Percentiles rank a stretch among this genome's conserved stretches.
These are phyloP conservation scores for Calameuta pallipes DNA, from an alignment of 2,888 invertebrate genomes.

Conservation along the genomic window DNA sequence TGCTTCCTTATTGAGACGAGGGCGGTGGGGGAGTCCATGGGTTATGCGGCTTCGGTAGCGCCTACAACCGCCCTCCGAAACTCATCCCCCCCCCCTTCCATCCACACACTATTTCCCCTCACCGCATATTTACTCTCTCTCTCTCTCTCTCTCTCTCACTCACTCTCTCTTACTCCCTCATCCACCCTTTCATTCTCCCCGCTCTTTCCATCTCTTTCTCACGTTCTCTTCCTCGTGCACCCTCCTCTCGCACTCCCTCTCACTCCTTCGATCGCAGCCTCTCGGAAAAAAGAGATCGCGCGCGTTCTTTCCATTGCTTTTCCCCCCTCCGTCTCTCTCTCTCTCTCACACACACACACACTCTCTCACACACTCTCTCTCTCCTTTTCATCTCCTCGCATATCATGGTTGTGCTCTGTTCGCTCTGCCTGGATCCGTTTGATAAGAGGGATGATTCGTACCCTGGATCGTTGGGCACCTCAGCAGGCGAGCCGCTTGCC, in stretches of 20 bases:
- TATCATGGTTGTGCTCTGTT: slow-evolving; percentile 13
- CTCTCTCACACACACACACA: slow-evolving; percentile 10
- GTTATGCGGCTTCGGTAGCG: no score
- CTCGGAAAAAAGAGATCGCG: no score
- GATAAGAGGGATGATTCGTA: slow-evolving; percentile 63
- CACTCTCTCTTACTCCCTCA: slow-evolving; percentile 15
- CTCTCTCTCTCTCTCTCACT: slow-evolving; percentile 22
- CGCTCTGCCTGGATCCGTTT: slow-evolving; percentile 35
- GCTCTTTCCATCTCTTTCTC: slow-evolving; percentile 13
- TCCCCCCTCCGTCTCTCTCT: slow-evolving; percentile 8
- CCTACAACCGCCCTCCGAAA: slow-evolving; percentile 12
- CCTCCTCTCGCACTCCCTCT: slow-evolving; percentile 17
- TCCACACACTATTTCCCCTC: slow-evolving; percentile 21
- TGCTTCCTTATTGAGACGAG: no score
- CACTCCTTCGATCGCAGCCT: slow-evolving; percentile 6
- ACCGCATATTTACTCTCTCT: slow-evolving; percentile 22
- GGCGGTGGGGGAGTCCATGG: no score
- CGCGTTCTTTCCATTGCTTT: slow-evolving; percentile 7
- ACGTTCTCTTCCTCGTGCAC: slow-evolving; percentile 12
- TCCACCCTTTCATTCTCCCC: no score
- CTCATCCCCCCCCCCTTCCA: slow-evolving; percentile 36
- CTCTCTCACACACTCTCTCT: slow-evolving; percentile 23
- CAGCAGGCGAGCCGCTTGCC: slow-evolving; percentile 83
- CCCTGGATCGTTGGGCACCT: slow-evolving; percentile 96
- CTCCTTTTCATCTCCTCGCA: slow-evolving; percentile 15